phyloP scores from a whole-genome alignment of 2,888 invertebrate genomes.

The Meiosimyza decipiens region DNA sequence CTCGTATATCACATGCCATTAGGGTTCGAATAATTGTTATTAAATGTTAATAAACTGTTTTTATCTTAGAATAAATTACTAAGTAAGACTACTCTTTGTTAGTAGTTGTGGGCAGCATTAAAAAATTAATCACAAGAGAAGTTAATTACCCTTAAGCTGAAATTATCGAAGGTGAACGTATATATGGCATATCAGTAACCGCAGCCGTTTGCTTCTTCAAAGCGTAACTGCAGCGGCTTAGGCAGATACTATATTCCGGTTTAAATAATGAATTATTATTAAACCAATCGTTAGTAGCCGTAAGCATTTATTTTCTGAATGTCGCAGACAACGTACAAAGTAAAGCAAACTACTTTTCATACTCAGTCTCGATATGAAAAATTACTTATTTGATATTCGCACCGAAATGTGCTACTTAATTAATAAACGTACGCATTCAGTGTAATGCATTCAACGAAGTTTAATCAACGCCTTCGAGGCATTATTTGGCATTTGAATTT shows the following conservation, averaged over 20 bases:
- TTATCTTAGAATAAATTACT: too few species aligned
- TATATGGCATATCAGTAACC: background rate
- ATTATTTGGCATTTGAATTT: background rate
- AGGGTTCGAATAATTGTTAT: too few species aligned
- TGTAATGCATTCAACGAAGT: background rate
- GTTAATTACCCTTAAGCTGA: too few species aligned
- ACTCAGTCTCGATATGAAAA: background rate
- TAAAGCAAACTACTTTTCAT: too few species aligned
- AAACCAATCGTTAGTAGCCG: constrained; percentile 5
- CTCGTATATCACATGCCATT: too few species aligned
- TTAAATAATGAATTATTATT: constrained; percentile 8
- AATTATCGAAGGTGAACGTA: too few species aligned
- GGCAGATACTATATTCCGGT: background rate
- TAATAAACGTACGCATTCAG: background rate
- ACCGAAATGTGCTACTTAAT: constrained; percentile 1
- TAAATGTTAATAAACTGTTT: too few species aligned
- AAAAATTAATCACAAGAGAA: constrained; percentile 3
- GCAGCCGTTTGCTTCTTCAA: background rate
- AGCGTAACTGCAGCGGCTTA: background rate
- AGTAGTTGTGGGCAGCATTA: too few species aligned
- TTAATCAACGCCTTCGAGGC: background rate
- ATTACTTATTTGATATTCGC: constrained; percentile 14
- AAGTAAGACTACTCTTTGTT: too few species aligned
- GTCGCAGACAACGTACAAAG: background rate
- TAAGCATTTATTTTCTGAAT: background rate